Base-by-base conservation (phyloP, 1,140 invertebrate genomes). In the Pygmarrhopalites habei region DNA sequence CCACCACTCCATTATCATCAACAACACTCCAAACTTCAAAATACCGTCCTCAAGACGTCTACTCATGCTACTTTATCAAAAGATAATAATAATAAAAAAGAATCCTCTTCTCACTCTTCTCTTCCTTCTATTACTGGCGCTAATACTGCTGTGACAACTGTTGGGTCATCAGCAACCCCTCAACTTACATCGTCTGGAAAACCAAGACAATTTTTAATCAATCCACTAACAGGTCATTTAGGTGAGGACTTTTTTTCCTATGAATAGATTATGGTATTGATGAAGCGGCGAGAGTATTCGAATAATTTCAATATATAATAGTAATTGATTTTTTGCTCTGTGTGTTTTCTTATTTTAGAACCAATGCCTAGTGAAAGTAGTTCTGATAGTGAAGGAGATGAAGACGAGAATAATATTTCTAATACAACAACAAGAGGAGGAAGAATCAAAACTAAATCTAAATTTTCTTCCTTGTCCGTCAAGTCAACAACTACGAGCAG, bases 201-300 rank as follows among this genome's bases (percentile, higher is more conserved):
- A 69, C 80, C 82, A 58, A 79, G 84, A 49, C 85, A 88, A 72
- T 87, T 88, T 78, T 52, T 67, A 46, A 81, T 92, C 2, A 94
- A 92, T 79, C 90, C 90, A 3, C 79, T 90, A 65, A 92, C 90
- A 4, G 90, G 90, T 15, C 83, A 88, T 67, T 75, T 94, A n/a
- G n/a, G n/a, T n/a, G n/a, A n/a, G n/a, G n/a, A n/a, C n/a, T n/a
- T n/a, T n/a, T n/a, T n/a, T n/a, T n/a, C n/a, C n/a, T n/a, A n/a
- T n/a, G n/a, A n/a, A n/a, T n/a, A n/a, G n/a, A n/a, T n/a, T n/a
- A n/a, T n/a, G n/a, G n/a, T n/a, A n/a, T n/a, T n/a, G n/a, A n/a
- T n/a, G n/a, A n/a, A n/a, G n/a, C n/a, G n/a, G n/a, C n/a, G n/a
- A n/a, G n/a, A n/a, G n/a, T n/a, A n/a, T n/a, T n/a, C n/a, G n/a